Percentiles rank a stretch among this genome's conserved stretches.
Conservation (phyloP, 2,113 vertebrate species). For the Hippocampus mohnikei region DNA sequence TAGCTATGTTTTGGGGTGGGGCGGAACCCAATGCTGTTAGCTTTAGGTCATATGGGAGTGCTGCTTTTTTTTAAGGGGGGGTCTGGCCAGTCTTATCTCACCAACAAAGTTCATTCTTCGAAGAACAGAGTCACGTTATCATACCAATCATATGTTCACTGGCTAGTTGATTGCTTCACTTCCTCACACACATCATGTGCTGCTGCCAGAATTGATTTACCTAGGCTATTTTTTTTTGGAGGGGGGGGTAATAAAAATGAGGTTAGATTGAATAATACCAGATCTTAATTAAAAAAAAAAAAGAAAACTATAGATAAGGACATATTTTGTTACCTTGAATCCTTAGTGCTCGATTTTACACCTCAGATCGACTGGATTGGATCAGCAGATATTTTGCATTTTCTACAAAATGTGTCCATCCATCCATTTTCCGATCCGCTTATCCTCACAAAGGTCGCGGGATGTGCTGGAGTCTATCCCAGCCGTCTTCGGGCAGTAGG, state of each 20-base stretch:
- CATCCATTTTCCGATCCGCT: no score
- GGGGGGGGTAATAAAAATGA: not conserved
- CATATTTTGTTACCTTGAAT: not conserved
- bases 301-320: not conserved
- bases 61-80: constrained; percentile 19
- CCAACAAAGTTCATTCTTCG: constrained; percentile 45
- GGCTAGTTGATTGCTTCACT: constrained; percentile 42
- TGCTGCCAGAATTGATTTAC: not conserved
- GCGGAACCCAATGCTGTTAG: constrained; percentile 36
- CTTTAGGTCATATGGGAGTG: constrained; percentile 50
- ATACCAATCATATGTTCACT: constrained; percentile 42
- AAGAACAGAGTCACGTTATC: constrained; percentile 49
- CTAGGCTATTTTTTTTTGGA: not conserved
- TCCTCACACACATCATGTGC: not conserved
- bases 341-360: not conserved
- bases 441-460: no score
- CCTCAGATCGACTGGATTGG: no score
- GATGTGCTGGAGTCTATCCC: no score
- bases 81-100: constrained; percentile 34
- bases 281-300: no score
- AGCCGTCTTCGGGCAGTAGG: no score
- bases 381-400: no score
- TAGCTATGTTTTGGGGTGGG: constrained; percentile 14
- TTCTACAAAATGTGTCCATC: no score
- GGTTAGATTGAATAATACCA: not conserved